Base-by-base conservation (phyloP, 2,888 invertebrate genomes). In the Quadriops clusia region DNA sequence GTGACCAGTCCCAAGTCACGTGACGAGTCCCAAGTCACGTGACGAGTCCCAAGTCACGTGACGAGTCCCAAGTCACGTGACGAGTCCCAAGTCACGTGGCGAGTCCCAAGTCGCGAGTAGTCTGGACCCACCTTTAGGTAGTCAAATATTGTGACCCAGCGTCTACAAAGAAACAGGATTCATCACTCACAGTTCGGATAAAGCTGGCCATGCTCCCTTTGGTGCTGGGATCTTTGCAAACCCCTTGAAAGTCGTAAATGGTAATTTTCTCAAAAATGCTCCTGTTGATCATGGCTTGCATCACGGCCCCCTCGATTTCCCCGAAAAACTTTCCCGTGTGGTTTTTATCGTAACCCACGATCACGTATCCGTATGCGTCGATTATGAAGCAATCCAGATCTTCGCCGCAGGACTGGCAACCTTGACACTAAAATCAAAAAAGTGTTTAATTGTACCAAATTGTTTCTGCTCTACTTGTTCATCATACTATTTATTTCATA, bases 321-420 rank as follows among this genome's bases (percentile, higher is more conserved):
- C 93, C 93, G 55, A 93, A 87, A 63, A 94, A 93, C 44, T 68
- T 67, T 0, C 93, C 91, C 1, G 80, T 80, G 28, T 81, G 67
- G 20, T 70, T 65, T 17, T 66, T 60, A 11, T 74, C 62, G 44
- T 75, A 70, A 0, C 85, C 74, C 6, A 86, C 64, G 2, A 93
- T 70, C 5, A 90, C 68, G 55, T 89, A 94, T 0, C 90, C 94
- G 47, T 89, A 87, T 54, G 82, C 84, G 54, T 94, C 94, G 22
- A 94, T 68, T n/a, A 94, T 68, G 54, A 82, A 93, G 53, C 93
- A 94, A 40, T 80, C 77, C 41, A 77, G 65, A 23, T 68, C 65
- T 15, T 70, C 68, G n/a, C 69, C 60, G 44, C 76, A 77, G n/a
- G 66, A 72, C 42, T 65, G 50, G 41, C 70, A 72, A 12, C 62